Evolutionary conservation across 2,797 vertebrate genomes (phyloP), one percentile per base, ranked within the genome.

Genomic region (Gila robusta): DNA sequence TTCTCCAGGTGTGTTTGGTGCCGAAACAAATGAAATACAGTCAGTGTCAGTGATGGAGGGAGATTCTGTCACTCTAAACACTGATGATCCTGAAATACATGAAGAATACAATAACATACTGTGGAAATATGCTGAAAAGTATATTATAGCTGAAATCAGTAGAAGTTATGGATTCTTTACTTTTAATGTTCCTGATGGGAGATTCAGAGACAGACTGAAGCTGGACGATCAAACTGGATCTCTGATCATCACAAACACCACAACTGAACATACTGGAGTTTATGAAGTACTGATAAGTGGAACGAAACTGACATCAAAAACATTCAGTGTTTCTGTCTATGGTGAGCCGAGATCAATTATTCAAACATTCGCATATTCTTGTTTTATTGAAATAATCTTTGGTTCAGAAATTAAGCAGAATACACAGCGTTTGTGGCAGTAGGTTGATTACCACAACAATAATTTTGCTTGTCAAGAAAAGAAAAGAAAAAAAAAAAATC

Each of bases 131-230:
- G 28, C 14, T 66, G 0, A 10, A 5, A 73, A 6, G 0, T 0
- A 0, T 0, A 0, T 2, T 17, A 47, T 72, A 2, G 71, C 41
- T 28, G 71, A 73, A 73, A 2, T 47, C 4, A 5, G 1, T 49
- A 8, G 0, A 47, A 28, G 1, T 1, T 73, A 47, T 47, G 0
- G 0, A 16, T 1, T 16, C 0, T 72, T 47, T 0, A 26, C 39
- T 17, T 2, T 0, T 72, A 0, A 72, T 14, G 70, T 1, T 5
- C 0, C 3, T 7, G 70, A 72, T 47, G 70, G n/a, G 41, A 72
- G 70, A 72, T 72, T 72, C 70, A 72, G 70, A 72, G n/a, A 17
- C 41, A 72, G 41, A 72, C 41, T 72, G 70, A 47, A 72, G n/a
- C 41, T 47, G 70, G 41, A 26, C n/a, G 0, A 28, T 72, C 3